Evolutionary conservation across 2,888 invertebrate genomes (phyloP).

Genomic region (Apodemia mormo): DNA sequence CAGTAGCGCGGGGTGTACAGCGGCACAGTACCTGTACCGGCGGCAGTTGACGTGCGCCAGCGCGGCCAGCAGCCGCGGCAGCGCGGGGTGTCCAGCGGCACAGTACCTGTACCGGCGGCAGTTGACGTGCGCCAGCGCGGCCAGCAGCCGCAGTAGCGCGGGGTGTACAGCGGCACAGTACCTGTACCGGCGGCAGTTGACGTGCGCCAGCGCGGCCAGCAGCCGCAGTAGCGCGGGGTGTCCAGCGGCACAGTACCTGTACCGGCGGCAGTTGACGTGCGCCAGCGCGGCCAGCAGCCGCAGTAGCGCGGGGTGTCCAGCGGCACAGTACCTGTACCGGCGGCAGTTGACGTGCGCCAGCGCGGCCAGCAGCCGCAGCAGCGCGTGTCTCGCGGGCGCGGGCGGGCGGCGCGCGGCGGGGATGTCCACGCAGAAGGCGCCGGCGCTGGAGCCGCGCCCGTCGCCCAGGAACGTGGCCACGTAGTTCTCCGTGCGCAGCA

Average conservation of each 20-base stretch:
- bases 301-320: neutral
- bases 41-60: too few species aligned
- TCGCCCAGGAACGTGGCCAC: constrained; percentile 83
- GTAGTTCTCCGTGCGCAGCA: constrained; percentile 82
- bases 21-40: too few species aligned
- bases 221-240: too few species aligned
- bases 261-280: constrained; percentile 44
- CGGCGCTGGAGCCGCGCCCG: constrained; percentile 49
- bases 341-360: constrained; percentile 45
- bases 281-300: constrained; percentile 44
- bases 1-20: too few species aligned
- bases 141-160: too few species aligned
- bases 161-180: too few species aligned
- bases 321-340: constrained; percentile 33
- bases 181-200: too few species aligned
- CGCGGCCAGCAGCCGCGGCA: too few species aligned
- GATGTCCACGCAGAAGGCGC: constrained; percentile 68
- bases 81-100: too few species aligned
- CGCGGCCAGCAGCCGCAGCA: constrained; percentile 58
- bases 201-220: too few species aligned
- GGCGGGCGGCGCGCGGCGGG: constrained; percentile 51
- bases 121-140: too few species aligned
- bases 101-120: too few species aligned
- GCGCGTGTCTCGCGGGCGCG: constrained; percentile 51
- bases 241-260: constrained; percentile 56